phyloP scores from a whole-genome alignment of 2,113 vertebrate species.

The Embiotoca jacksoni region DNA sequence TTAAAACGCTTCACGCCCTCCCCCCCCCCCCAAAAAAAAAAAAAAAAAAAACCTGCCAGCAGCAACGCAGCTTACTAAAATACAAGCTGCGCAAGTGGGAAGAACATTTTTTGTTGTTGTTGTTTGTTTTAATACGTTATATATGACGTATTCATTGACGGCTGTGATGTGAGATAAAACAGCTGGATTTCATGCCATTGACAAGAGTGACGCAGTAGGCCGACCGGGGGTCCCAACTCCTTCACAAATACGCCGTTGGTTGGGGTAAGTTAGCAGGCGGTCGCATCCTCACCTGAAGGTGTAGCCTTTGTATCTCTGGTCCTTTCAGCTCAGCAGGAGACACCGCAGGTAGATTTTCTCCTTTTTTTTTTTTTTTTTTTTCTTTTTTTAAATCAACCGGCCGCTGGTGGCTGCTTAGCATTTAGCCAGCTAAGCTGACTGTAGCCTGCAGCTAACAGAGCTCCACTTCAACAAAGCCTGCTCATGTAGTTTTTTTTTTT shows the following conservation, averaged over 20 bases:
- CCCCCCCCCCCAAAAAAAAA: no score
- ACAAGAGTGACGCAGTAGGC: slow-evolving; percentile 69
- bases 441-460: slow-evolving; percentile 30
- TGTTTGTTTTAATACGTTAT: fast-evolving
- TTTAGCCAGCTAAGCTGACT: slow-evolving; percentile 43
- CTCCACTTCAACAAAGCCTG: neutral
- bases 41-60: neutral
- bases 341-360: no score
- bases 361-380: no score
- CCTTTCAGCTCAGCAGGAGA: neutral
- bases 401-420: slow-evolving; percentile 27
- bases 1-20: no score
- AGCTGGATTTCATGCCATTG: neutral
- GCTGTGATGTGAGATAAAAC: neutral
- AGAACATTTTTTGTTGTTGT: no score
- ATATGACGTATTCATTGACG: neutral
- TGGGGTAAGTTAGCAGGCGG: no score
- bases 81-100: neutral
- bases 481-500: neutral
- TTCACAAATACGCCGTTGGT: neutral
- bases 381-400: no score
- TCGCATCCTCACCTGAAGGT: slow-evolving; percentile 53
- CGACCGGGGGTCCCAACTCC: neutral
- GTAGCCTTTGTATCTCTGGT: slow-evolving; percentile 2
- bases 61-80: neutral